Evolutionary conservation across 2,797 vertebrate species (phyloP).

Genomic region (Smutsia temminckii): DNA sequence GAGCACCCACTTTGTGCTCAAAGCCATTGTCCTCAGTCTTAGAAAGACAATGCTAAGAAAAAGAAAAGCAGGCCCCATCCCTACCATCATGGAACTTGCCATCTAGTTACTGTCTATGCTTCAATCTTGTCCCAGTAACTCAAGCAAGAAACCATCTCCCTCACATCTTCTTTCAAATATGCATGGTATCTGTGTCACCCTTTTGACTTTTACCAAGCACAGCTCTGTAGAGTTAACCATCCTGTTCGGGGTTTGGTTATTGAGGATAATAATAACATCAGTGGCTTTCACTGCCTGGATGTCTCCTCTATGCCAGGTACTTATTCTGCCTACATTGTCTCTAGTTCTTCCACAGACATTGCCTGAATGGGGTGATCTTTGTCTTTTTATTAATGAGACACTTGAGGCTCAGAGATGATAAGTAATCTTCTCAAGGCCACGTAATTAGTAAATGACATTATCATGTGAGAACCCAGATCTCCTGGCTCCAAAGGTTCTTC

Average conservation of each 20-base stretch:
- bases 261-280: not conserved
- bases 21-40: not conserved
- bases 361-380: not conserved
- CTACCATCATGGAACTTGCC: not conserved
- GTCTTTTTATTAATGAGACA: slow-evolving; percentile 20
- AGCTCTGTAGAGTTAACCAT: not conserved
- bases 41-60: not conserved
- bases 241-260: not conserved
- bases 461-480: not conserved
- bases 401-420: not conserved
- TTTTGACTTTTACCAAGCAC: not conserved
- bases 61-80: not conserved
- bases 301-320: not conserved
- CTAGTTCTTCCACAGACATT: not conserved
- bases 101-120: fast-evolving
- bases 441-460: slow-evolving; percentile 18
- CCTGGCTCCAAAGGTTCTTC: not conserved
- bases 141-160: not conserved
- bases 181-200: not conserved
- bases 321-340: not conserved
- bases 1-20: not conserved
- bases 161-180: not conserved
- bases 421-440: not conserved
- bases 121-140: not conserved
- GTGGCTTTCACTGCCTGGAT: not conserved